These are phyloP conservation scores for Paradisaea rubra DNA, from an alignment of 2,113 vertebrate species.

Conservation along the genomic window DNA sequence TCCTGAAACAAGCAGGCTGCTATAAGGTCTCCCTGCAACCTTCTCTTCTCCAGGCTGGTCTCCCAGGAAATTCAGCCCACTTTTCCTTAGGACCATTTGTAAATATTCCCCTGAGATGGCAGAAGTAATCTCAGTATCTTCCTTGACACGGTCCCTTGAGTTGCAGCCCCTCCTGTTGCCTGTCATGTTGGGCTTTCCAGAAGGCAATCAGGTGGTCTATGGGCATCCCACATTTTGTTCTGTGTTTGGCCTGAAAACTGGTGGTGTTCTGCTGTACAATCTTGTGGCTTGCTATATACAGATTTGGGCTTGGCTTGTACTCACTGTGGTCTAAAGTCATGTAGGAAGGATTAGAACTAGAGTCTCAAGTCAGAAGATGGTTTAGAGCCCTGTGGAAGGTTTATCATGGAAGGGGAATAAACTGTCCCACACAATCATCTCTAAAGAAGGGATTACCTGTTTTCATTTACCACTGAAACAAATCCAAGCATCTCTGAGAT, in stretches of 20 bases:
- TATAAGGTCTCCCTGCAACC: neutral
- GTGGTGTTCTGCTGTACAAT: slow-evolving; percentile 12
- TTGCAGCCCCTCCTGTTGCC: neutral
- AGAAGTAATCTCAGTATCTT: neutral
- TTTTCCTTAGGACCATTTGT: neutral
- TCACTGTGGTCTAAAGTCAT: slow-evolving; percentile 41
- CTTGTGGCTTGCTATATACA: slow-evolving; percentile 43
- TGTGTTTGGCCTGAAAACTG: neutral
- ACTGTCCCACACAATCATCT: neutral
- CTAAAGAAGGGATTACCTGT: slow-evolving; percentile 20
- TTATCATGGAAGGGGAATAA: neutral
- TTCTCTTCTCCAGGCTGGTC: neutral
- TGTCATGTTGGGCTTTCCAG: neutral
- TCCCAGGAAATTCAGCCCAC: neutral
- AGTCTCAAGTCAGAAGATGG: neutral
- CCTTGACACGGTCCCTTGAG: neutral
- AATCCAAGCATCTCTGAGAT: neutral
- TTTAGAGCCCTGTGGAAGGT: neutral
- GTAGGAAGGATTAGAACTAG: slow-evolving; percentile 1
- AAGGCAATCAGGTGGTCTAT: slow-evolving; percentile 31
- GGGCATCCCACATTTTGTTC: slow-evolving; percentile 13
- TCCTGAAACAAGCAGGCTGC: neutral
- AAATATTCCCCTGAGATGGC: neutral
- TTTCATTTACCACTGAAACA: slow-evolving; percentile 3
- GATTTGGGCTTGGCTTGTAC: slow-evolving; percentile 50